Conservation (phyloP, 1,140 invertebrate species). For the Lasioglossum baleicum region DNA sequence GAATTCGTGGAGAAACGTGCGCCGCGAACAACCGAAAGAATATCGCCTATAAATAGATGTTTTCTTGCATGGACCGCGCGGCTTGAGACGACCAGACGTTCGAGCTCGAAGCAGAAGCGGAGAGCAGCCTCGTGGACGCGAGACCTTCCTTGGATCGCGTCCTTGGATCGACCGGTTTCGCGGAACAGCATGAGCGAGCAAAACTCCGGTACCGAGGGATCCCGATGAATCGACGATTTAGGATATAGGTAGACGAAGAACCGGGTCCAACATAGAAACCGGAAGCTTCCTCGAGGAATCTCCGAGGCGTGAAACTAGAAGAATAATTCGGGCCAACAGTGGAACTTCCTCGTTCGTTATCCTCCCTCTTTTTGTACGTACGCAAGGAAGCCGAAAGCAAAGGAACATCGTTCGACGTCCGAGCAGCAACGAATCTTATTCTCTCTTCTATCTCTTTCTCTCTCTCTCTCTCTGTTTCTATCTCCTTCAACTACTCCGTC, state of each 20-base stretch:
- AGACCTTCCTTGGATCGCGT: conserved; percentile 37
- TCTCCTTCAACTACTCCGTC: background rate
- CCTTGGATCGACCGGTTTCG: no score
- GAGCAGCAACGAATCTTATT: conserved; percentile 53
- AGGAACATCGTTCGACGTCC: conserved; percentile 8
- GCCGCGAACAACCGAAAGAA: background rate
- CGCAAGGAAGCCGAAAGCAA: background rate
- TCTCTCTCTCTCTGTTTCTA: background rate
- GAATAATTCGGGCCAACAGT: background rate
- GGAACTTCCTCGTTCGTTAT: conserved; percentile 16
- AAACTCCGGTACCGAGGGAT: background rate
- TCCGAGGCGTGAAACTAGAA: no score
- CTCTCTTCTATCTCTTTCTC: no score
- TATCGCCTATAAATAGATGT: conserved; percentile 57
- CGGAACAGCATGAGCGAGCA: no score
- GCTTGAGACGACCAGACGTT: conserved; percentile 29
- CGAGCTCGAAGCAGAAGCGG: background rate
- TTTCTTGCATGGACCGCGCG: conserved; percentile 48
- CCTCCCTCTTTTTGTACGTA: conserved; percentile 33
- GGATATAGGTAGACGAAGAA: conserved; percentile 44
- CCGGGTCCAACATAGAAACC: conserved; percentile 51
- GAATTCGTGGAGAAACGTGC: conserved; percentile 38
- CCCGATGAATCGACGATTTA: background rate
- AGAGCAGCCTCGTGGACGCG: conserved; percentile 13
- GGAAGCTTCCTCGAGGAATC: background rate